Evolutionary conservation across 92 coral and sea anemone species (phyloP).

Genomic region (Hydrozoanthus gracilis): DNA sequence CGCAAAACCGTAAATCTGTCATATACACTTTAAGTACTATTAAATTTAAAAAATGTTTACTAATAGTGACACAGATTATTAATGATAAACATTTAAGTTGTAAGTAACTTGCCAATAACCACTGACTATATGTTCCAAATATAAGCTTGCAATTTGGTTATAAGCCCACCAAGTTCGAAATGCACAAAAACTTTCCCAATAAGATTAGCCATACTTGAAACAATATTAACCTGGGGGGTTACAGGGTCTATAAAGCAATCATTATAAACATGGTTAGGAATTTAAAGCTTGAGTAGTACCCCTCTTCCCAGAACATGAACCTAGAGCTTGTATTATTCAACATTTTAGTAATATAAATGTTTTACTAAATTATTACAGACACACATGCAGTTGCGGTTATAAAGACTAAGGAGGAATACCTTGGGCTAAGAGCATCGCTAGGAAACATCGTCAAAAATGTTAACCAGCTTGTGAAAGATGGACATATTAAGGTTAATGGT

Average conservation of each 20-base stretch:
- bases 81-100: neutral
- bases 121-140: neutral
- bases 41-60: too few species aligned
- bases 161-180: neutral
- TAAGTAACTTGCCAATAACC: neutral
- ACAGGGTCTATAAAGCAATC: too few species aligned
- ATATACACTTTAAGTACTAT: too few species aligned
- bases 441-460: neutral
- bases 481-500: neutral
- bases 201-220: too few species aligned
- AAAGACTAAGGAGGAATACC: neutral
- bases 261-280: too few species aligned
- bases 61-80: neutral
- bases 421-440: neutral
- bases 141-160: neutral
- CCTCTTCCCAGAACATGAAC: neutral
- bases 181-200: neutral
- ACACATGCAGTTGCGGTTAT: conserved; percentile 2
- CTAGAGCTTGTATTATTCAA: neutral
- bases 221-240: too few species aligned
- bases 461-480: neutral
- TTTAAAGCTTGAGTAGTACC: too few species aligned
- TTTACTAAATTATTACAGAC: neutral
- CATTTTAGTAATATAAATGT: neutral
- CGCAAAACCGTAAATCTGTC: too few species aligned